A percentile compares a stretch with the other conserved stretches of the same genome.
These are phyloP conservation scores for Heliconius hortense DNA, from an alignment of 2,888 invertebrate genomes.

Conservation along the genomic window DNA sequence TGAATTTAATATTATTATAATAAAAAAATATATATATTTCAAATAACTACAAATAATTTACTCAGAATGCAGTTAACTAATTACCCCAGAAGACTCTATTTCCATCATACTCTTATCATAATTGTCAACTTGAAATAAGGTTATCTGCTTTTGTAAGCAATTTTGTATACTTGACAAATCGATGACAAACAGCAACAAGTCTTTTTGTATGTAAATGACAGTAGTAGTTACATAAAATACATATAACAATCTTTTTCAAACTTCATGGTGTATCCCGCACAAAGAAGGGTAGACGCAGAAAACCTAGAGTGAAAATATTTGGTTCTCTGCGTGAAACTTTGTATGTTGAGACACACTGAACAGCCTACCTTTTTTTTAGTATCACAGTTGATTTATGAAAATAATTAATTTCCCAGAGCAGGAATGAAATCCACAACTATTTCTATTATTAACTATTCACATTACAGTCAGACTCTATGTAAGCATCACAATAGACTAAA, in stretches of 20 bases:
- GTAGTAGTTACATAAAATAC: background rate
- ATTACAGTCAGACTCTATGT: background rate
- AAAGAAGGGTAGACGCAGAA: no score
- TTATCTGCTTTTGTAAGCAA: slow-evolving; percentile 30
- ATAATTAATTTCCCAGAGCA: background rate
- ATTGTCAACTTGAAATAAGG: slow-evolving; percentile 27
- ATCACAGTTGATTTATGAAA: background rate
- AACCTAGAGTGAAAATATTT: no score
- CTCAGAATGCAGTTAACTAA: slow-evolving; percentile 13
- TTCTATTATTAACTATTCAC: no score
- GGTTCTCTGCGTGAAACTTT: background rate
- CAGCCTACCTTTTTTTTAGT: background rate
- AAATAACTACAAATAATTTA: background rate
- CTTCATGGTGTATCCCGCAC: no score
- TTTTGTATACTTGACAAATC: slow-evolving; percentile 31
- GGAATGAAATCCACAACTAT: no score
- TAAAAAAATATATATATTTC: background rate
- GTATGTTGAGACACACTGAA: no score
- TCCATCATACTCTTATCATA: slow-evolving; percentile 29
- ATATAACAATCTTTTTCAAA: background rate
- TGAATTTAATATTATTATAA: no score
- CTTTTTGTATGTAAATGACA: background rate
- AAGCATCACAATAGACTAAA: no score
- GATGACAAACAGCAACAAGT: slow-evolving; percentile 10
- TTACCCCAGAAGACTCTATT: slow-evolving; percentile 10